phyloP scores from a whole-genome alignment of 2,888 invertebrate genomes.

The Stenolophus ochropezus region DNA sequence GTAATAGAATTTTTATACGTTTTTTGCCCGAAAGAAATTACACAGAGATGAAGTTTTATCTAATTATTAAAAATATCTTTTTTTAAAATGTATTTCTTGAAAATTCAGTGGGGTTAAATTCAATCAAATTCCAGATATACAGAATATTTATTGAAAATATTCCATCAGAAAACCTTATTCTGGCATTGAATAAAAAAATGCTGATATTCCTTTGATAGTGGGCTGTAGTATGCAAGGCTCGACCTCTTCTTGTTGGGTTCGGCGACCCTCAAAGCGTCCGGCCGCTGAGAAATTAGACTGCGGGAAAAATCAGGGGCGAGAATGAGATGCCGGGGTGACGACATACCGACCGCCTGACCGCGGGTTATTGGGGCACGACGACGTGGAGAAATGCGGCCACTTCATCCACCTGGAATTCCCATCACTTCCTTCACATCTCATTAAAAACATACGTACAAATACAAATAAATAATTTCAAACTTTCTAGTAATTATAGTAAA shows the following conservation, averaged over 20 bases:
- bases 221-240: background rate
- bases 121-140: background rate
- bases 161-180: slow-evolving; percentile 2
- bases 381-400: slow-evolving; percentile 31
- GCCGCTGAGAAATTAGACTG: slow-evolving; percentile 38
- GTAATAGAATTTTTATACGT: background rate
- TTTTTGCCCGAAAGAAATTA: background rate
- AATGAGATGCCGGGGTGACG: slow-evolving; percentile 16
- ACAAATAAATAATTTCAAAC: no score
- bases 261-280: slow-evolving; percentile 18
- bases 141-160: slow-evolving; percentile 10
- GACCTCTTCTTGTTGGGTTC: background rate
- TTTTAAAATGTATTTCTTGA: background rate
- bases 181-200: background rate
- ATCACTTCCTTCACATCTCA: background rate
- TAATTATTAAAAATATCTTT: background rate
- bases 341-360: slow-evolving; percentile 15
- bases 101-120: background rate
- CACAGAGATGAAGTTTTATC: background rate
- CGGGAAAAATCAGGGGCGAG: slow-evolving; percentile 36
- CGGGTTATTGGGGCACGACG: slow-evolving; percentile 11
- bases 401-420: background rate
- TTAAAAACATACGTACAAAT: background rate
- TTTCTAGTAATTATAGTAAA: no score
- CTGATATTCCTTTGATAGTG: slow-evolving; percentile 25